Percentiles rank a stretch among this genome's conserved stretches.
These are phyloP conservation scores for Psephotus haematonotus DNA, from an alignment of 2,113 vertebrate genomes.

Conservation along the genomic window DNA sequence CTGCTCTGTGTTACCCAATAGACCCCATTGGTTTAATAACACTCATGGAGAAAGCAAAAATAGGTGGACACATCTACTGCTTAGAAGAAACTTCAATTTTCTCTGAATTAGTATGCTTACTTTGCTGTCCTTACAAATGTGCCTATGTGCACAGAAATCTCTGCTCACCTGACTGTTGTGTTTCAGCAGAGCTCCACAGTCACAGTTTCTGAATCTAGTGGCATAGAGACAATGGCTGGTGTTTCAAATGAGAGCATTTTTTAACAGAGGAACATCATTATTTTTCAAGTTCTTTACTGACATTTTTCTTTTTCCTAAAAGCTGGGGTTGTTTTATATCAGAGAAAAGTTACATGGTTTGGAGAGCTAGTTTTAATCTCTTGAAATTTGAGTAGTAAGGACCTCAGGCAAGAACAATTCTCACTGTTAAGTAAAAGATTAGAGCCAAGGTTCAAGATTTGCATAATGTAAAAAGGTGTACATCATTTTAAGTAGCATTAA, in stretches of 20 bases:
- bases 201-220: background rate
- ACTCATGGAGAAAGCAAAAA: background rate
- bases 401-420: conserved; percentile 68
- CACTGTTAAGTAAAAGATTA: conserved; percentile 63
- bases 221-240: background rate
- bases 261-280: background rate
- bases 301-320: conserved; percentile 10
- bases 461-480: conserved; percentile 61
- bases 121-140: background rate
- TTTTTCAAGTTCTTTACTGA: background rate
- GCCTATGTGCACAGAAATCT: background rate
- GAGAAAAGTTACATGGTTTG: conserved; percentile 9
- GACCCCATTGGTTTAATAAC: background rate
- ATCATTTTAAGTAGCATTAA: conserved; percentile 54
- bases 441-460: conserved; percentile 55
- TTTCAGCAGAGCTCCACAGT: background rate
- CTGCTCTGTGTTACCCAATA: background rate
- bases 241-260: background rate
- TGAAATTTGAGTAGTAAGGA: conserved; percentile 35
- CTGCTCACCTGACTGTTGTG: background rate
- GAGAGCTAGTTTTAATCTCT: conserved; percentile 63
- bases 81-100: accelerated
- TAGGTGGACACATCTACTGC: background rate
- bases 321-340: conserved; percentile 27
- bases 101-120: background rate